Percentiles rank a stretch among this genome's conserved stretches.
Conservation (phyloP, 2,797 vertebrate genomes). For the Alosa sapidissima region DNA sequence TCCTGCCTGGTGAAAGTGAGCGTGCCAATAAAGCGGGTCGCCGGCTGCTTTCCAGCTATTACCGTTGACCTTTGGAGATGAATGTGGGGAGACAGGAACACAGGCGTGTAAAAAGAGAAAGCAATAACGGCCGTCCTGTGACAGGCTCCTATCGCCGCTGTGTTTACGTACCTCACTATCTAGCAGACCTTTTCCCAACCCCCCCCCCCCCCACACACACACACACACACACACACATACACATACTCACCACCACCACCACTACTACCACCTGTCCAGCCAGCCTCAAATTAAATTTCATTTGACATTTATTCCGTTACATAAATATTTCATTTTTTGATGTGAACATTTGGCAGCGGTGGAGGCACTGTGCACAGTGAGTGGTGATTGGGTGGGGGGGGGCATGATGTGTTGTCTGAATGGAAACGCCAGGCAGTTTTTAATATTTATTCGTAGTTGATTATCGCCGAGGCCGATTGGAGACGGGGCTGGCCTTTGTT, state of each 20-base stretch:
- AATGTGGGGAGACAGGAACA: conserved; percentile 39
- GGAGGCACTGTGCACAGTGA: conserved; percentile 34
- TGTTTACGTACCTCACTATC: conserved; percentile 52
- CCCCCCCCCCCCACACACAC: neutral
- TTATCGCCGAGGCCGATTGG: conserved; percentile 69
- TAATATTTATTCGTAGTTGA: conserved; percentile 72
- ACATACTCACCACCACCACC: neutral
- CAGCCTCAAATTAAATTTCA: conserved; percentile 67
- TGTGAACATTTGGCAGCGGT: conserved; percentile 57
- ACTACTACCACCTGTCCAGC: conserved; percentile 43
- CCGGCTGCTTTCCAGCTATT: conserved; percentile 58
- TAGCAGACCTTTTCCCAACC: conserved; percentile 60
- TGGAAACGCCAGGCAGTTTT: conserved; percentile 46
- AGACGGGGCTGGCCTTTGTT: conserved; percentile 72
- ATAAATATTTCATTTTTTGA: conserved; percentile 71
- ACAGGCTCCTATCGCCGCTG: conserved; percentile 38
- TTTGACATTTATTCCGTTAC: conserved; percentile 71
- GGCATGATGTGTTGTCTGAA: conserved; percentile 26
- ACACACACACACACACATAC: neutral
- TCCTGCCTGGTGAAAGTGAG: neutral
- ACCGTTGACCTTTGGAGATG: conserved; percentile 64
- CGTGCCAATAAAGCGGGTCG: conserved; percentile 42
- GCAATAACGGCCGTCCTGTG: conserved; percentile 57
- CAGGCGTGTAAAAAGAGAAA: conserved; percentile 30
- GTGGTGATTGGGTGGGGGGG: neutral